Base-by-base conservation (phyloP, 1,140 invertebrate species). In the Neodiprion virginianus region DNA sequence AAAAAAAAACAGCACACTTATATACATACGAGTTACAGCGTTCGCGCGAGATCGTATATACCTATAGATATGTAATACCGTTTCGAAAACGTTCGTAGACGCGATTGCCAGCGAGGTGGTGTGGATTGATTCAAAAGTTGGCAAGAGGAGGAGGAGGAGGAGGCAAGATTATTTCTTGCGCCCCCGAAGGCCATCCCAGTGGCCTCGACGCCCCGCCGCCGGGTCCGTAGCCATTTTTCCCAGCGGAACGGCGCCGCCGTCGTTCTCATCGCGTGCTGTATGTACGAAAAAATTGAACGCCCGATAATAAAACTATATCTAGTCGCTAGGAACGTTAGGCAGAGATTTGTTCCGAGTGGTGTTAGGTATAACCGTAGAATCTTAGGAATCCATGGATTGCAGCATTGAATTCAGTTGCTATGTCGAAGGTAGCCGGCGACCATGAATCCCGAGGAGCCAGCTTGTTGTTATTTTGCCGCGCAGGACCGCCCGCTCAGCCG, bases 351-450 rank as follows among this genome's bases (percentile, higher is more conserved):
- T 71, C n/a, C 40, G 40, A 72, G 69, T 40, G 28, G 28, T 74
- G 73, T 80, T 81, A 80, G 79, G 78, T 79, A 81, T 79, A 73
- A 74, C 74, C 71, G 72, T 77, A 82, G 81, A 86, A 85, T 86
- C 82, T 81, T 78, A 82, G 82, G 82, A 82, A 87, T 86, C 80
- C 81, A 79, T 79, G 82, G 82, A 85, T 79, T 80, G 85, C 84
- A 83, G 82, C 79, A 85, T 82, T 84, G 83, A 86, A 86, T 87
- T 87, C 85, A 87, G 83, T 82, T 82, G 82, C 83, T 85, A 85
- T 87, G 85, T 86, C 82, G 81, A 76, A 70, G 68, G 21, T 40
- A 81, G n/a, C 68, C 69, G 79, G 83, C 70, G 0, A 77, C 1
- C 75, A 87, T 75, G 71, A 74, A 10, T 1, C 0, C 3, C 4